Conservation (phyloP, 2,113 vertebrate genomes). For the Urocolius indicus region DNA sequence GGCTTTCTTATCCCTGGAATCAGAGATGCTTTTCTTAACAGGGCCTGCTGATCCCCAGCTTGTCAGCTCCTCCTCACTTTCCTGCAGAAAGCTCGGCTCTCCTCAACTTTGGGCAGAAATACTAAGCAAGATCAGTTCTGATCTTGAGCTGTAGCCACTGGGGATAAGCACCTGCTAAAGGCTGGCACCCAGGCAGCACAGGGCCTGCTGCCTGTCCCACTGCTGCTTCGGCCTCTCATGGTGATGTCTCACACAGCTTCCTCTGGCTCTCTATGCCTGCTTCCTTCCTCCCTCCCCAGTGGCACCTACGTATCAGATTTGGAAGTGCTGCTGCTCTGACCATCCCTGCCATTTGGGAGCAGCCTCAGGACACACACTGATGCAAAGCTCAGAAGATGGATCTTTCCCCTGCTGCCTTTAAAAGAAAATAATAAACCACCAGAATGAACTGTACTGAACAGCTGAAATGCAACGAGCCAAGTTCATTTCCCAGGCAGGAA, state of each 20-base stretch:
- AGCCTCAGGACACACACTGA: not conserved
- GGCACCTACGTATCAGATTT: not conserved
- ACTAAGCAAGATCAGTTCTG: not conserved
- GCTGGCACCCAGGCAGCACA: accelerated
- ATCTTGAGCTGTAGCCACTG: not conserved
- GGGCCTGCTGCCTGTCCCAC: not conserved
- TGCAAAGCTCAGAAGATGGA: not conserved
- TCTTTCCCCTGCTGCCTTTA: too few relatives aligned
- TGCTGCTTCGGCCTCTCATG: accelerated
- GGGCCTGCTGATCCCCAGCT: not conserved
- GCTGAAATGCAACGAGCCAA: conserved; percentile 26
- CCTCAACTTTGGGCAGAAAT: not conserved
- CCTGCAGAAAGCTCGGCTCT: not conserved
- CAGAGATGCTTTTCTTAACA: not conserved
- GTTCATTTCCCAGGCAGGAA: conserved; percentile 46
- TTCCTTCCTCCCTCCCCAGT: not conserved
- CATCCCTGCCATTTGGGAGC: not conserved
- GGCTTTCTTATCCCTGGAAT: not conserved
- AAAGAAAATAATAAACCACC: not conserved
- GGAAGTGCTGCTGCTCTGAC: not conserved
- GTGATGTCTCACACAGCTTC: not conserved
- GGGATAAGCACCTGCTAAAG: not conserved
- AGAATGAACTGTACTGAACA: conserved; percentile 27
- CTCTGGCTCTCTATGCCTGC: not conserved
- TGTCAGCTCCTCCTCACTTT: not conserved